Conservation (phyloP, 2,888 invertebrate genomes). For the Melieria omissa region DNA sequence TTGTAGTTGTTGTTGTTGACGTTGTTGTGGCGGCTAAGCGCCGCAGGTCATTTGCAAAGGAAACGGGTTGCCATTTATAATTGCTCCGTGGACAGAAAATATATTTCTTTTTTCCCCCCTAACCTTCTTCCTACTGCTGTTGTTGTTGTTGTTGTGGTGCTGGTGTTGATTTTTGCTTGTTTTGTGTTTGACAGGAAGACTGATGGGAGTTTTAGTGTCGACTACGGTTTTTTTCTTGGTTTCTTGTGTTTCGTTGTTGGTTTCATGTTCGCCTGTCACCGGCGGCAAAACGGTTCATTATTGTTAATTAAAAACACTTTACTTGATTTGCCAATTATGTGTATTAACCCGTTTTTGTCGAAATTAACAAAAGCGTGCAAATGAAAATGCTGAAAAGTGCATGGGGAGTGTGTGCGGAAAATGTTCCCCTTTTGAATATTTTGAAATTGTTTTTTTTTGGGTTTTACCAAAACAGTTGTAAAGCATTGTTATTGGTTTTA, state of each 20-base stretch:
- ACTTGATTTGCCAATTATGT: conserved; percentile 24
- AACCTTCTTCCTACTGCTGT: too few species aligned
- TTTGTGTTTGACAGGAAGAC: conserved; percentile 23
- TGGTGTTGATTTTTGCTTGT: background rate
- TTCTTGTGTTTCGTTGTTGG: conserved; percentile 14
- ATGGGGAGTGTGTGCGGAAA: too few species aligned
- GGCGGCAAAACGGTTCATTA: conserved; percentile 31
- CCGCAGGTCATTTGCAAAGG: conserved; percentile 33
- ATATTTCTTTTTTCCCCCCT: background rate
- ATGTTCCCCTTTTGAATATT: too few species aligned
- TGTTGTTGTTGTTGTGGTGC: too few species aligned
- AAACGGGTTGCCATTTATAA: conserved; percentile 35
- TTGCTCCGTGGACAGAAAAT: background rate
- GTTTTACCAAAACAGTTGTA: too few species aligned
- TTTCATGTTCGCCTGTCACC: conserved; percentile 27
- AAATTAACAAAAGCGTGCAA: background rate
- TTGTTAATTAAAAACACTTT: conserved; percentile 38
- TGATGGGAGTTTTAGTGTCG: conserved; percentile 5
- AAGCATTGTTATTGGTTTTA: too few species aligned
- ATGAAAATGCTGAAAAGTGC: too few species aligned
- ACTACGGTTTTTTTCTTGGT: background rate
- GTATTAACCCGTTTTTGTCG: conserved; percentile 7
- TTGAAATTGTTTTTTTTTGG: too few species aligned
- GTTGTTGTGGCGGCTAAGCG: conserved; percentile 6
- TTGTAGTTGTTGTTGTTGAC: conserved; percentile 11